These are phyloP conservation scores for Silurus asotus DNA, from an alignment of 2,113 vertebrate genomes.

Conservation along the genomic window DNA sequence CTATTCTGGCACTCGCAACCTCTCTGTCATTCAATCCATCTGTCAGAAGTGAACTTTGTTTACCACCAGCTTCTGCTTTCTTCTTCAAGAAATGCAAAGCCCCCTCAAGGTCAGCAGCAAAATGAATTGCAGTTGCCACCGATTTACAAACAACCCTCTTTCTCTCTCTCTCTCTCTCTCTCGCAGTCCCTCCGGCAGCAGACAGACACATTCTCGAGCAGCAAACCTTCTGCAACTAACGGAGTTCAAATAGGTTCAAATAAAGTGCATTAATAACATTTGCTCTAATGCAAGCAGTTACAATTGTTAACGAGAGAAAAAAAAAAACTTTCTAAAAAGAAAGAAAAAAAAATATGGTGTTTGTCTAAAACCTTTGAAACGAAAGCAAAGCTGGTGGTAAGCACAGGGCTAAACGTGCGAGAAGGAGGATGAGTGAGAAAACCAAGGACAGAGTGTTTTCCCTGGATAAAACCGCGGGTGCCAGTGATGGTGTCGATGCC, in stretches of 20 bases:
- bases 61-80: conserved; percentile 98
- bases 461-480: conserved; percentile 46
- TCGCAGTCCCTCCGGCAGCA: conserved; percentile 62
- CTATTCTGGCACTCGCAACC: conserved; percentile 98
- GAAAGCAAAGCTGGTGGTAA: conserved; percentile 10
- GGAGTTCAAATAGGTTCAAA: conserved; percentile 23
- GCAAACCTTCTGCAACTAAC: conserved; percentile 36
- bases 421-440: conserved; percentile 29
- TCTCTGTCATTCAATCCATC: conserved; percentile 99
- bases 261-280: conserved; percentile 21
- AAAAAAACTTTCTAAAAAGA: not conserved
- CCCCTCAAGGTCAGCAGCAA: conserved; percentile 90
- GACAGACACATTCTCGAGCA: conserved; percentile 52
- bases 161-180: conserved; percentile 60
- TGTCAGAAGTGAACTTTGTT: conserved; percentile 99
- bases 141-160: conserved; percentile 77
- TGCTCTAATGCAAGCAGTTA: not conserved
- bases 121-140: conserved; percentile 78
- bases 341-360: not conserved
- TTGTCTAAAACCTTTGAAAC: conserved; percentile 7
- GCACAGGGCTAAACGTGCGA: conserved; percentile 7
- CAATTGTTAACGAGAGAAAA: not conserved
- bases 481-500: conserved; percentile 43
- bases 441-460: conserved; percentile 31
- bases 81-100: conserved; percentile 96